A percentile compares a stretch with the other conserved stretches of the same genome.
These are phyloP conservation scores for Diabrotica balteata DNA, from an alignment of 2,888 invertebrate genomes.

Conservation along the genomic window DNA sequence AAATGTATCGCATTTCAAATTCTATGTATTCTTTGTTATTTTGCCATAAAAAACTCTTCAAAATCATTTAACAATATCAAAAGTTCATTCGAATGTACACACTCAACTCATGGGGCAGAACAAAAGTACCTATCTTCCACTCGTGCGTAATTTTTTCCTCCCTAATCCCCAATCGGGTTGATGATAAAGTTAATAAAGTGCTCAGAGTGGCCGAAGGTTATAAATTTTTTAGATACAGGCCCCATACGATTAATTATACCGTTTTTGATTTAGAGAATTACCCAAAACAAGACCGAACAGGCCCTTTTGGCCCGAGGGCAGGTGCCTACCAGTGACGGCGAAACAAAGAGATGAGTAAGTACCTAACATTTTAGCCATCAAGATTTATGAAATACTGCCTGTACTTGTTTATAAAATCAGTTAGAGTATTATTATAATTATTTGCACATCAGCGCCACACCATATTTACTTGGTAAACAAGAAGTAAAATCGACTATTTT, in stretches of 20 bases:
- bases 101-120: not conserved
- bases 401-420: too few relatives aligned
- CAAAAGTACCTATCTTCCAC: too few relatives aligned
- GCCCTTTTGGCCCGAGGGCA: constrained; percentile 12
- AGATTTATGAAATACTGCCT: too few relatives aligned
- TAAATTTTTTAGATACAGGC: constrained; percentile 11
- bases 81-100: not conserved
- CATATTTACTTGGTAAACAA: too few relatives aligned
- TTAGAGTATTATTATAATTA: too few relatives aligned
- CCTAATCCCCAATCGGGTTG: not conserved
- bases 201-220: constrained; percentile 9
- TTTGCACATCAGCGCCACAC: too few relatives aligned
- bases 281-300: constrained; percentile 5
- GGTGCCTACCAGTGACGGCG: constrained; percentile 12
- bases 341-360: not conserved
- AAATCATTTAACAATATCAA: not conserved
- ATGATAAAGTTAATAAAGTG: constrained; percentile 11
- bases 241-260: constrained; percentile 16
- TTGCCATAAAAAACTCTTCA: too few relatives aligned
- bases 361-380: too few relatives aligned
- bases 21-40: too few relatives aligned
- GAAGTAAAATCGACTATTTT: too few relatives aligned
- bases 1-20: too few relatives aligned
- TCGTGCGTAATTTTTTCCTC: not conserved
- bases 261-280: constrained; percentile 17